These are phyloP conservation scores for Edolisoma coerulescens DNA, from an alignment of 2,113 vertebrate genomes.

Conservation along the genomic window DNA sequence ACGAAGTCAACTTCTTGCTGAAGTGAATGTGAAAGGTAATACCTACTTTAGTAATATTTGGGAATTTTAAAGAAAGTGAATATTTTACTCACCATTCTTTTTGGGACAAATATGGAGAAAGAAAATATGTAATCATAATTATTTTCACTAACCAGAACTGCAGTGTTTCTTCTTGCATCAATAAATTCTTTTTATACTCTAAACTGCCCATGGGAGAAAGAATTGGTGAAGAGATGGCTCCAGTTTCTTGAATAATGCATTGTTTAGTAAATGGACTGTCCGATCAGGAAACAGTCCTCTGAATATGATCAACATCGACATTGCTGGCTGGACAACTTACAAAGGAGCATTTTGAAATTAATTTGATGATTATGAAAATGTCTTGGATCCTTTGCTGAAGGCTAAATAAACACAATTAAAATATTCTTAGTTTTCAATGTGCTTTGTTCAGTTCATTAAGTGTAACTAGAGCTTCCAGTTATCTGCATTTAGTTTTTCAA, in stretches of 20 bases:
- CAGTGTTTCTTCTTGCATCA: not conserved
- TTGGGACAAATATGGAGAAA: not conserved
- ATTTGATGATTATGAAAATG: constrained; percentile 62
- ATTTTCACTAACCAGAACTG: not conserved
- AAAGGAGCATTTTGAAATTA: constrained; percentile 55
- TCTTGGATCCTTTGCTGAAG: constrained; percentile 66
- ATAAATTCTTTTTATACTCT: not conserved
- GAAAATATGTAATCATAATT: not conserved
- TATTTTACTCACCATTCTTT: not conserved
- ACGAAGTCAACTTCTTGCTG: not conserved
- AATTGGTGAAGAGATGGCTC: not conserved
- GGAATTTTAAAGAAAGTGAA: not conserved
- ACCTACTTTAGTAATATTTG: not conserved
- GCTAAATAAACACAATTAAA: constrained; percentile 74
- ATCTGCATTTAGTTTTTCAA: constrained; percentile 56
- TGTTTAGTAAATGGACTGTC: not conserved
- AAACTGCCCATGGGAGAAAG: not conserved
- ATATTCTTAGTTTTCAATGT: constrained; percentile 64
- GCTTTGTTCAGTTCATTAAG: constrained; percentile 72
- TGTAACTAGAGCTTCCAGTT: constrained; percentile 64
- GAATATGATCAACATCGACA: not conserved
- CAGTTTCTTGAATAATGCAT: constrained; percentile 7
- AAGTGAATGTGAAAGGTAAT: not conserved
- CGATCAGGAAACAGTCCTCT: not conserved
- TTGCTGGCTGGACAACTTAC: constrained; percentile 38